These are phyloP conservation scores for Dolichopus griseipennis DNA, from an alignment of 2,888 invertebrate species.

Conservation along the genomic window DNA sequence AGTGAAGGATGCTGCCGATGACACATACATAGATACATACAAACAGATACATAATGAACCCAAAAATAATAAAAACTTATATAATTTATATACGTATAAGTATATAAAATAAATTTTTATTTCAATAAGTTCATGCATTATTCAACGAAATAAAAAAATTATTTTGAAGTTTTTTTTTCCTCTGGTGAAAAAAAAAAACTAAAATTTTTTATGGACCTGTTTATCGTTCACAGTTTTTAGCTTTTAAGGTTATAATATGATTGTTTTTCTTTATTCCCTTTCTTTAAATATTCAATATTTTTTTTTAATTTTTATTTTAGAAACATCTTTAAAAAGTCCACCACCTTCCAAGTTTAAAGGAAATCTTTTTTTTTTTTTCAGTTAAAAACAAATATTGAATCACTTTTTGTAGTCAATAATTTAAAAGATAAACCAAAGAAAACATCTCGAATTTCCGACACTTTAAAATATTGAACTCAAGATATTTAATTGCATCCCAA, in stretches of 20 bases:
- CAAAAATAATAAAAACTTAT: neutral
- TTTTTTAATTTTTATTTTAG: too few species aligned
- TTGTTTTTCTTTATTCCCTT: neutral
- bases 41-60: neutral
- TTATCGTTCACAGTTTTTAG: constrained; percentile 4
- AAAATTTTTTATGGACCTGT: neutral
- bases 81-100: neutral
- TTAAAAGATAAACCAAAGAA: too few species aligned
- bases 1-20: neutral
- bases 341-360: too few species aligned
- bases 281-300: neutral
- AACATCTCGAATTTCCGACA: too few species aligned
- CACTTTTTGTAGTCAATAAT: too few species aligned
- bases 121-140: constrained; percentile 3
- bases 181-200: neutral
- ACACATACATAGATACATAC: neutral
- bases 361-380: too few species aligned
- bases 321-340: too few species aligned
- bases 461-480: too few species aligned
- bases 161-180: neutral
- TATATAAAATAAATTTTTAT: neutral
- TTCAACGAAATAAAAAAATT: neutral
- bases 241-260: neutral
- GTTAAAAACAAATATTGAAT: too few species aligned
- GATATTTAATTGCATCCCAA: too few species aligned